These are phyloP conservation scores for Chaetura pelagica DNA, from an alignment of 2,113 vertebrate genomes.

Conservation along the genomic window DNA sequence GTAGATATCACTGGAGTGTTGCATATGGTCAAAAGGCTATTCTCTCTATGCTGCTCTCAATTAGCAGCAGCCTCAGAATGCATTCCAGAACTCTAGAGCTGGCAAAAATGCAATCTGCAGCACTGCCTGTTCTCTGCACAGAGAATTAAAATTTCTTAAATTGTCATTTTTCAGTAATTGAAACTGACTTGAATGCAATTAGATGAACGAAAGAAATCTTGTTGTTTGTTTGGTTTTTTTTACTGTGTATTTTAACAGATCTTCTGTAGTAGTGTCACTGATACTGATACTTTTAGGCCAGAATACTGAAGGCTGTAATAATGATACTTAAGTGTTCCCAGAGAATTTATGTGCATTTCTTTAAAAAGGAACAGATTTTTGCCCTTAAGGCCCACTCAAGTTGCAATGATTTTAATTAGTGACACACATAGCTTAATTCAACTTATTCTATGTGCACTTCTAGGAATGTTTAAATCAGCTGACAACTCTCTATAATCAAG, in stretches of 20 bases:
- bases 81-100: rapidly evolving
- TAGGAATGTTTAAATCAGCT: neutral
- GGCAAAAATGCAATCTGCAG: neutral
- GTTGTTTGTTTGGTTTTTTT: too few species aligned
- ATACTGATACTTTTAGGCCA: neutral
- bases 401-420: slow-evolving; percentile 57
- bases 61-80: neutral
- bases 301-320: slow-evolving; percentile 33
- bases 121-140: neutral
- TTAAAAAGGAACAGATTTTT: slow-evolving; percentile 55
- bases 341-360: slow-evolving; percentile 8
- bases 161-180: neutral
- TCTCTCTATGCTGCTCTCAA: neutral
- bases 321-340: slow-evolving; percentile 52
- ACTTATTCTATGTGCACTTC: neutral
- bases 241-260: neutral
- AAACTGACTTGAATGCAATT: neutral
- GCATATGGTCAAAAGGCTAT: neutral
- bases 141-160: neutral
- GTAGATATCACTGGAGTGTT: neutral
- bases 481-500: neutral
- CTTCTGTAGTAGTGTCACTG: neutral
- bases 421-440: slow-evolving; percentile 23
- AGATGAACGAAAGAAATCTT: neutral
- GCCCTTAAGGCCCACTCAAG: slow-evolving; percentile 27